Evolutionary conservation across 1,140 invertebrate species (phyloP), one percentile per base, ranked within the genome.

Genomic region (Diuraphis noxia): DNA sequence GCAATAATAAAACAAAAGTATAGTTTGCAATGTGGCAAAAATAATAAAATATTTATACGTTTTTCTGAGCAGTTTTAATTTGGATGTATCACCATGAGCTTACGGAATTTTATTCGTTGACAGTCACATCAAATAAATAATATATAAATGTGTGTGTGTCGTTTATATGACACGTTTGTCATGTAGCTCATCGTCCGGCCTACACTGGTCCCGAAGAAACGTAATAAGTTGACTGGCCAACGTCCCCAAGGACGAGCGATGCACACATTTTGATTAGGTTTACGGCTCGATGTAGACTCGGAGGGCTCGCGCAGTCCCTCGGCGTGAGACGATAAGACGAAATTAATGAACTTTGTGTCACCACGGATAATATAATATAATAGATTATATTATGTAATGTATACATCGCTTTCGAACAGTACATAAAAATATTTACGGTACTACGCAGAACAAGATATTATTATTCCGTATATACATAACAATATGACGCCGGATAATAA

Each of bases 331-430:
- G 82, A 86, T 86, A 86, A 52, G 43, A 52, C n/a, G 85, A 49
- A 86, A 86, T 86, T 38, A 86, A 86, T 52, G 85, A 52, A 86
- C 85, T 86, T 30, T 36, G n/a, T 52, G 46, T 38, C 46, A 34
- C 84, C 43, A 8, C 7, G 19, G 43, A 86, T 46, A 34, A 85
- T 82, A 82, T 82, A 82, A 43, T 46, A 85, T 46, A 85, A 85
- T n/a, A 49, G 21, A 49, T 7, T 46, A 46, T 19, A 49, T 49
- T 49, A 49, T 23, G 23, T 6, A 21, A 21, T 21, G 81, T 85
- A 34, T 17, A 46, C 40, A n/a, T 85, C 30, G 41, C 81, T 41
- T 43, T n/a, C 40, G 30, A 43, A 85, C 41, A 19, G 56, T 17
- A 46, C n/a, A 84, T 34, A 85, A 85, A 85, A 85, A 85, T 84